phyloP scores from a whole-genome alignment of 2,113 vertebrate genomes.

The Pseudonaja textilis region DNA sequence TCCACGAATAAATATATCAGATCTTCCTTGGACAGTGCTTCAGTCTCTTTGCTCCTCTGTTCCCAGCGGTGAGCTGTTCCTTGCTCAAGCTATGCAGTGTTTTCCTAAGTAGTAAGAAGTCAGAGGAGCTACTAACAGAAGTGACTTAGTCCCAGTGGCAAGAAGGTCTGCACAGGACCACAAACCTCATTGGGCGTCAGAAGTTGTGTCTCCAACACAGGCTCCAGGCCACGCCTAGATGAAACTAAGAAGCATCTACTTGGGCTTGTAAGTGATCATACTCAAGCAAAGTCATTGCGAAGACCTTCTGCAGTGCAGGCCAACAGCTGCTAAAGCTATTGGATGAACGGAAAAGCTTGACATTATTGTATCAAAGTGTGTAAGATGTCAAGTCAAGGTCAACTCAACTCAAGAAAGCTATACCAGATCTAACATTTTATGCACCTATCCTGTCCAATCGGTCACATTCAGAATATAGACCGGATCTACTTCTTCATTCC shows the following conservation, averaged over 20 bases:
- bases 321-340: background rate
- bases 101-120: background rate
- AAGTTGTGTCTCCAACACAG: background rate
- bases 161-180: background rate
- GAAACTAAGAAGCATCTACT: background rate
- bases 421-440: background rate
- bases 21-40: background rate
- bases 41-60: background rate
- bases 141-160: background rate
- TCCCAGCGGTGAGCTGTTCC: background rate
- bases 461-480: background rate
- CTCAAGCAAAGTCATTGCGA: background rate
- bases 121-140: background rate
- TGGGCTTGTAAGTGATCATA: background rate
- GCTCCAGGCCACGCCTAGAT: background rate
- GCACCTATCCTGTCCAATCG: background rate
- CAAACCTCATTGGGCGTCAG: background rate
- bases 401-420: background rate
- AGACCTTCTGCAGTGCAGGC: background rate
- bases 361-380: background rate
- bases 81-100: background rate
- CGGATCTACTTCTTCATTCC: background rate
- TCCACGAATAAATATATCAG: background rate
- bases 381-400: background rate
- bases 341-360: background rate